Evolutionary conservation across 2,888 invertebrate genomes (phyloP).

Genomic region (Aphodius granarius): DNA sequence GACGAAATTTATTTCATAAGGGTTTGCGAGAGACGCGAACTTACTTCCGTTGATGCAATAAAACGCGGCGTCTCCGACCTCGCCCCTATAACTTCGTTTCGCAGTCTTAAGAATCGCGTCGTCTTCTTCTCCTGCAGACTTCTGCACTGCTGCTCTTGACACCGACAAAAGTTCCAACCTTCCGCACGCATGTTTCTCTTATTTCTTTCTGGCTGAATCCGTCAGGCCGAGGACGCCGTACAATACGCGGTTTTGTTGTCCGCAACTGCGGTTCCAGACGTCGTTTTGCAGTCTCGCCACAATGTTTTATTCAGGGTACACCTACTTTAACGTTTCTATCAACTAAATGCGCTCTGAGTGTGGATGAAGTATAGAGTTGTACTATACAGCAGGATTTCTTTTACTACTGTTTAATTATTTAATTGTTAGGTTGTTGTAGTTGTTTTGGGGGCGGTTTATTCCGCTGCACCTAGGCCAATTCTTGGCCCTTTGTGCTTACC

Average conservation of each 20-base stretch:
- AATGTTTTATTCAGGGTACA: background rate
- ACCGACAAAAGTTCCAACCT: conserved; percentile 33
- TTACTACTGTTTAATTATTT: too few species aligned
- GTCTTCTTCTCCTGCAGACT: conserved; percentile 34
- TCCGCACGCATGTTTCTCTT: conserved; percentile 3
- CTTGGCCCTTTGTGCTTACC: too few species aligned
- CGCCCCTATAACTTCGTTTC: conserved; percentile 32
- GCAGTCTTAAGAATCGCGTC: conserved; percentile 32
- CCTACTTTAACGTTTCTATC: background rate
- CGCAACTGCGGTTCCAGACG: background rate
- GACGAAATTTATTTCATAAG: conserved; percentile 22
- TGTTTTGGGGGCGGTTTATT: too few species aligned
- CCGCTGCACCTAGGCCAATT: too few species aligned
- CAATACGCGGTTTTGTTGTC: background rate
- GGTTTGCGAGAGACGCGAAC: conserved; percentile 30
- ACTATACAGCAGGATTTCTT: too few species aligned
- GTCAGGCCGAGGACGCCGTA: background rate
- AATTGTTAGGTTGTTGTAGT: too few species aligned
- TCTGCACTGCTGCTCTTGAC: conserved; percentile 34
- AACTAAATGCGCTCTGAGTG: too few species aligned
- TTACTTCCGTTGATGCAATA: conserved; percentile 39
- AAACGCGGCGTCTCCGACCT: conserved; percentile 25
- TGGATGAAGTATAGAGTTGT: too few species aligned
- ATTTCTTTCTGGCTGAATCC: background rate
- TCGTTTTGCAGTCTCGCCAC: background rate